Base-by-base conservation (phyloP, 64 coral and sea anemone species). In the Acropora yongei region DNA sequence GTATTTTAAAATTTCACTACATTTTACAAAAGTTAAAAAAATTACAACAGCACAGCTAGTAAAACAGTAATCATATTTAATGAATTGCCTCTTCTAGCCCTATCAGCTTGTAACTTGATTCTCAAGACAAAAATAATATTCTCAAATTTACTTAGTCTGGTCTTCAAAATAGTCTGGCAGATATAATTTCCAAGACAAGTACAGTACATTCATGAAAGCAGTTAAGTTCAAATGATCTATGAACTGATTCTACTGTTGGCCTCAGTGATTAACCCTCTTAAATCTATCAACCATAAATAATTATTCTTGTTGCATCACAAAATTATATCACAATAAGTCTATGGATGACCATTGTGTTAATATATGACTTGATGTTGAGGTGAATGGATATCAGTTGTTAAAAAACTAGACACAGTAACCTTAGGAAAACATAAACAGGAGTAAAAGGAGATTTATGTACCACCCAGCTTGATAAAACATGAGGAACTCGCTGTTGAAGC, bases 401-500 rank as follows among this genome's bases (percentile, higher is more conserved):
- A 30, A 30, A 30, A 61, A 48, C 18, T 13, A 45, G 6, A 30
- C 20, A 17, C 19, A 46, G 0, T 42, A 41, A 1, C 12, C 60
- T 18, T 11, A 16, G 8, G 14, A 3, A 49, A 47, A 47, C n/a
- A 61, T 51, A 45, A 20, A 47, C 14, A 61, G 14, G 16, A 65
- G 47, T 9, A 46, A 77, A 82, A 86, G 14, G 11, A 9, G 10
- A 12, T 41, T 60, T 45, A 47, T 58, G 86, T 88, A 95, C 89
- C 83, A 95, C 77, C 82, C 89, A 95, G 58, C 71, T 76, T 8
- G 89, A 87, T 77, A 95, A 68, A 55, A 88, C 46, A 91, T 81
- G 83, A 66, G 89, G 93, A 65, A 87, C 57, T 80, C 82, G 80
- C 3, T 75, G 58, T 76, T 86, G 83, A 48, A 95, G 83, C 48